A percentile compares a stretch with the other conserved stretches of the same genome.
phyloP scores from a whole-genome alignment of 2,113 vertebrate species.

The Crotalus viridis region DNA sequence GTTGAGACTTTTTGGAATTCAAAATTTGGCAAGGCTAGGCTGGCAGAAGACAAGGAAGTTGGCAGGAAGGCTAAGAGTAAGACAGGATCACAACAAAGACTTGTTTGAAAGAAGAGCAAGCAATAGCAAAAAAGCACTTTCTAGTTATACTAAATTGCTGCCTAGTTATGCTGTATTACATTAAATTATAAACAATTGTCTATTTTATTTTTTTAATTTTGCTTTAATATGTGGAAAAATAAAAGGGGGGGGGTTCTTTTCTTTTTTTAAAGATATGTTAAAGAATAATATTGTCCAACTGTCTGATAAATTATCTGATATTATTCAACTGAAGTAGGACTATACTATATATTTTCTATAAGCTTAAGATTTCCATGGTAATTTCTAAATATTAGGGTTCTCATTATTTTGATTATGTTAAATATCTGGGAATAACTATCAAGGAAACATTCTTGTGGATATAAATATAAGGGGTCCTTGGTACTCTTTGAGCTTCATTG shows the following conservation, averaged over 20 bases:
- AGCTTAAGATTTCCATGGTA: background rate
- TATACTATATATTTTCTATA: background rate
- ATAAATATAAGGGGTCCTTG: too few relatives aligned
- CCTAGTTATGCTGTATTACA: background rate
- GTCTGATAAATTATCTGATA: background rate
- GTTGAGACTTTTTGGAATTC: background rate
- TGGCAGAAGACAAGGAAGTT: background rate
- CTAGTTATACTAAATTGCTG: background rate
- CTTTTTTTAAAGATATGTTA: background rate
- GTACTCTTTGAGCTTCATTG: too few relatives aligned
- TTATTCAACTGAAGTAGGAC: background rate
- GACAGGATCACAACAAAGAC: background rate
- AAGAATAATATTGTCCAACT: background rate
- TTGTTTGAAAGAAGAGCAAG: background rate
- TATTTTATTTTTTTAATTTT: background rate
- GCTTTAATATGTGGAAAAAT: background rate
- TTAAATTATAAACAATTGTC: background rate
- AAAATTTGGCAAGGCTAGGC: background rate
- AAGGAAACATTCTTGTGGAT: background rate
- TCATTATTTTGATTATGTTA: background rate
- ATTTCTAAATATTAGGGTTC: background rate
- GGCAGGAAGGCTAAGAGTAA: background rate
- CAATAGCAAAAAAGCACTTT: background rate
- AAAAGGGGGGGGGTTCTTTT: background rate
- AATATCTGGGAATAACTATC: background rate